These are phyloP conservation scores for Tenebrio molitor DNA, from an alignment of 1,140 invertebrate genomes.

Conservation along the genomic window DNA sequence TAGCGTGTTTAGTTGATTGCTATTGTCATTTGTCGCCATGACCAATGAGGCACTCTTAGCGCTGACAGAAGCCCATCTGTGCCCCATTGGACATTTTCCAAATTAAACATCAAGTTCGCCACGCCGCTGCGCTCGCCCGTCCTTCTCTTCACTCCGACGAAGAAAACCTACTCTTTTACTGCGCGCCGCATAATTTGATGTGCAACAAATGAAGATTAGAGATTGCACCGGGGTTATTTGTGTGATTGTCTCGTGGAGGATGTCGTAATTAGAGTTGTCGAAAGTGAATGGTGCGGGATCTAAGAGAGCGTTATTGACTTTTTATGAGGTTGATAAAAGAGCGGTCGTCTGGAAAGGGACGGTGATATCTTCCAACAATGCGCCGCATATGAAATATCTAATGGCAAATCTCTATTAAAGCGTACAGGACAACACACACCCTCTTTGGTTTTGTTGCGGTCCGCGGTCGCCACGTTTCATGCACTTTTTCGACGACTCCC, in stretches of 20 bases:
- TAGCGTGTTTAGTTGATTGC: conserved; percentile 42
- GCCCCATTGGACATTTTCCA: conserved; percentile 43
- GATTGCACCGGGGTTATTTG: too few relatives aligned
- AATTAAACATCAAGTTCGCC: conserved; percentile 41
- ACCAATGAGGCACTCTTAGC: conserved; percentile 44
- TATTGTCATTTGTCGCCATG: conserved; percentile 46
- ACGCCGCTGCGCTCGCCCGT: neutral
- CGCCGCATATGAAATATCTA: conserved; percentile 57
- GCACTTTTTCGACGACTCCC: conserved; percentile 52
- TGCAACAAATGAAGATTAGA: neutral
- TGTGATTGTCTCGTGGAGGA: too few relatives aligned
- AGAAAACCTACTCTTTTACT: neutral
- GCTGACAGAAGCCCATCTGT: conserved; percentile 46
- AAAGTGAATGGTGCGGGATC: conserved; percentile 27
- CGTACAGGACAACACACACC: conserved; percentile 51
- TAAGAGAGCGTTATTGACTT: conserved; percentile 45
- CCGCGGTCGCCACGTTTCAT: conserved; percentile 53
- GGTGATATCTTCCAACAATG: conserved; percentile 55
- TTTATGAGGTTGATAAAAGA: conserved; percentile 44
- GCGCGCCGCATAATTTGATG: too few relatives aligned
- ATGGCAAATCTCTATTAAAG: conserved; percentile 57
- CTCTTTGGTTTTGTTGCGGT: conserved; percentile 55
- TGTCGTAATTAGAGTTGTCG: conserved; percentile 36
- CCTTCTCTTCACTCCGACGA: neutral
- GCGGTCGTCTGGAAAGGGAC: conserved; percentile 42